Evolutionary conservation across 1,140 invertebrate species (phyloP).

Genomic region (honey bee (Apis mellifera)): DNA sequence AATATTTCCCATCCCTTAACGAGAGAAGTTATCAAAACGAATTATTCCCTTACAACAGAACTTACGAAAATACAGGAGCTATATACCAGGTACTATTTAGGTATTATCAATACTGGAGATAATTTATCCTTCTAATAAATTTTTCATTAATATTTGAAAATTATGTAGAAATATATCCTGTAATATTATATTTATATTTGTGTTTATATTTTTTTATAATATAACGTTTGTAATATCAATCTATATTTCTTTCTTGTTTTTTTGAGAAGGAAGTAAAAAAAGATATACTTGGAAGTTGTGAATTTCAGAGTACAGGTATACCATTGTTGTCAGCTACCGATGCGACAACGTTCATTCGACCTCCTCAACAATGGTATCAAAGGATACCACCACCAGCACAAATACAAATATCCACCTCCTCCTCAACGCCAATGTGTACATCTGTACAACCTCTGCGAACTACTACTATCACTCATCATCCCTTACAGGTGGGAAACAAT

Average conservation of each 20-base stretch:
- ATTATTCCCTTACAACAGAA: slow-evolving; percentile 62
- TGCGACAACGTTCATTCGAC: slow-evolving; percentile 64
- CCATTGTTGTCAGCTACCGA: slow-evolving; percentile 70
- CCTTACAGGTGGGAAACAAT: slow-evolving; percentile 42
- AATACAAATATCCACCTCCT: slow-evolving; percentile 69
- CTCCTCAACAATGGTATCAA: slow-evolving; percentile 72
- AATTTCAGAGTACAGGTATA: slow-evolving; percentile 71
- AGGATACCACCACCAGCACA: slow-evolving; percentile 62
- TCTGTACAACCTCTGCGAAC: slow-evolving; percentile 51
- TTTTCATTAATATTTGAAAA: not conserved
- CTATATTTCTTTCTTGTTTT: not conserved
- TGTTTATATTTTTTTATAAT: no score
- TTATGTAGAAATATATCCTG: no score
- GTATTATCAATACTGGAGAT: no score
- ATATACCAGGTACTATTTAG: slow-evolving; percentile 28
- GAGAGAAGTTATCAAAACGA: slow-evolving; percentile 65
- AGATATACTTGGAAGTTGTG: not conserved
- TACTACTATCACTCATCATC: slow-evolving; percentile 43
- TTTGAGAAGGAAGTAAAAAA: not conserved
- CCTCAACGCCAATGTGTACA: slow-evolving; percentile 56
- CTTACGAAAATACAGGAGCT: slow-evolving; percentile 35
- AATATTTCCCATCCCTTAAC: slow-evolving; percentile 63
- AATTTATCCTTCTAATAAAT: not conserved
- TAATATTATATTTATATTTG: no score
- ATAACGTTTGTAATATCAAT: no score